Evolutionary conservation across 2,113 vertebrate genomes (phyloP), one percentile per base, ranked within the genome.

Genomic region (Pyrgilauda ruficollis): DNA sequence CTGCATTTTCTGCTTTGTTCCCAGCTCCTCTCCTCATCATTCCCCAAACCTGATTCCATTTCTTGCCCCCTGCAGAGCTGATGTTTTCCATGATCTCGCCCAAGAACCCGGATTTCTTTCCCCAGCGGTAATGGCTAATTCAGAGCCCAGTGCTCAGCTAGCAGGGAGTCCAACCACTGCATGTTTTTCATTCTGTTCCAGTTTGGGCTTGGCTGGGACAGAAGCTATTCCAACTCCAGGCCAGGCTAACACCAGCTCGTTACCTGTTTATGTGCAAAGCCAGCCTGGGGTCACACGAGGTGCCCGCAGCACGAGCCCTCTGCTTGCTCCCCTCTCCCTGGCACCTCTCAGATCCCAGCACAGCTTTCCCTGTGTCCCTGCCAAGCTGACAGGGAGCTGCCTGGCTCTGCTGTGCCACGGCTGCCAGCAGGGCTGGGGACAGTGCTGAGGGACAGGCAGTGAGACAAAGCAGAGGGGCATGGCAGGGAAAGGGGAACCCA

Each of bases 161-260:
- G 94, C 86, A 90, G 93, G 85, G 93, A 93, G 83, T 75, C 90
- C 93, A 95, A 93, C 80, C 93, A 89, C 93, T 21, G 69, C 83
- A 56, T 93, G 89, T 62, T 95, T 95, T 84, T 93, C 94, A 96
- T 97, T 97, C 94, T 94, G 83, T 95, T 97, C 88, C 89, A 88
- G 28, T 92, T 78, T 86, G 61, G 86, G 83, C 91, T 95, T 13
- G 1, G 86, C 89, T 92, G 47, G 59, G 76, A 84, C 79, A 86
- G 83, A 56, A 88, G 91, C 1, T 63, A 77, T 67, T 92, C 43
- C 79, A 83, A 46, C 47, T 76, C 0, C 4, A 85, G 43, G 33
- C 79, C 86, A 53, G 74, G 56, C 90, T 46, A n/a, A 81, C 12
- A 62, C 52, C 62, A 88, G 30, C 7, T 66, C 3, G 0, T 61